Conservation (phyloP, 2,113 vertebrate species). For the Garra rufa region DNA sequence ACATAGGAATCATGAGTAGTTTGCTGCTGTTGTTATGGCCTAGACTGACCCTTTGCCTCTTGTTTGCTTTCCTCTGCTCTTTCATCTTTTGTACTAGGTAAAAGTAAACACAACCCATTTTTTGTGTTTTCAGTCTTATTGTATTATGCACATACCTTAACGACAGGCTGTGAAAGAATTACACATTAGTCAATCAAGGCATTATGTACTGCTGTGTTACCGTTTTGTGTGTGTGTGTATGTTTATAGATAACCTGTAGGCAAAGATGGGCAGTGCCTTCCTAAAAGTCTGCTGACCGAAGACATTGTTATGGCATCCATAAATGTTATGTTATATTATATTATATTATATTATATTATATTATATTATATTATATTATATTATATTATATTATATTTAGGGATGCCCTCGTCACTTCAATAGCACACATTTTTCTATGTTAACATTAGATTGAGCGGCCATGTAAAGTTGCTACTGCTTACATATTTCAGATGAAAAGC, state of each 20-base stretch:
- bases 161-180: background rate
- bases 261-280: background rate
- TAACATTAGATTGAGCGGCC: too few relatives aligned
- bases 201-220: background rate
- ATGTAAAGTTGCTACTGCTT: too few relatives aligned
- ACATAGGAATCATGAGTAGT: constrained; percentile 23
- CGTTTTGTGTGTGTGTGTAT: too few relatives aligned
- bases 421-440: too few relatives aligned
- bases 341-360: too few relatives aligned
- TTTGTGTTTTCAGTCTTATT: background rate
- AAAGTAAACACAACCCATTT: background rate
- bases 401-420: too few relatives aligned
- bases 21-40: constrained; percentile 7
- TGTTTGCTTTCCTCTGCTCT: background rate
- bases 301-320: too few relatives aligned
- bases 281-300: background rate
- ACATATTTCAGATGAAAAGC: too few relatives aligned
- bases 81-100: background rate
- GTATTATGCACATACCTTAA: background rate
- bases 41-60: constrained; percentile 20
- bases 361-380: too few relatives aligned
- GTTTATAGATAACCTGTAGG: background rate
- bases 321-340: too few relatives aligned
- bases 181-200: background rate
- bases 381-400: too few relatives aligned